phyloP scores from a whole-genome alignment of 1,140 invertebrate species.

The Pseudomyrmex flavicornis region DNA sequence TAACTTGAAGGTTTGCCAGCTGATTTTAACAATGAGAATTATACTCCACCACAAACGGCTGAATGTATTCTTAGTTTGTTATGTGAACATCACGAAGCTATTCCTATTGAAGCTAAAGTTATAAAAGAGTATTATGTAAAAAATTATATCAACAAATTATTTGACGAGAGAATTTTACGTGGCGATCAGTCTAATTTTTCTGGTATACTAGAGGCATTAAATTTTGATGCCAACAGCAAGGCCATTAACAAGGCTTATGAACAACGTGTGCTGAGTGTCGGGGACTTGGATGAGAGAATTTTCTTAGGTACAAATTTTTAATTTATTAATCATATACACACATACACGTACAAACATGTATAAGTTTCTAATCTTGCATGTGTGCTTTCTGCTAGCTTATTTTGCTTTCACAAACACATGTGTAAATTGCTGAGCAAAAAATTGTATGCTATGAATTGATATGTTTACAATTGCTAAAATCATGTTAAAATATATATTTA shows the following conservation, averaged over 20 bases:
- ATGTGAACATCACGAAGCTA: constrained; percentile 92
- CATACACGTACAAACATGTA: constrained; percentile 9
- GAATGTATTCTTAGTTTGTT: constrained; percentile 94
- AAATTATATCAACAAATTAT: constrained; percentile 91
- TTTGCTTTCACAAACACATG: constrained; percentile 34
- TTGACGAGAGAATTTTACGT: constrained; percentile 90
- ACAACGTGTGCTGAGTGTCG: constrained; percentile 94
- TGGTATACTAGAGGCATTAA: constrained; percentile 89
- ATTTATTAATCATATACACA: neutral
- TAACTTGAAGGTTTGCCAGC: constrained; percentile 81
- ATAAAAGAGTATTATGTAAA: constrained; percentile 96
- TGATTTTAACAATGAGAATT: constrained; percentile 85
- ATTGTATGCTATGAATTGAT: constrained; percentile 11
- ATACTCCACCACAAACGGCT: constrained; percentile 87
- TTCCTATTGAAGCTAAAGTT: constrained; percentile 93
- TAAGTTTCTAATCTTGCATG: constrained; percentile 45
- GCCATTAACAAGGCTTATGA: constrained; percentile 95
- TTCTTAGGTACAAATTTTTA: constrained; percentile 89
- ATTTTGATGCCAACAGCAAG: constrained; percentile 93
- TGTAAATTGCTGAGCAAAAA: neutral
- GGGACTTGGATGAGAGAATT: constrained; percentile 98
- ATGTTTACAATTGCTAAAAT: neutral
- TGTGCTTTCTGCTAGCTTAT: constrained; percentile 39
- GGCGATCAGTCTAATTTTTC: constrained; percentile 88
- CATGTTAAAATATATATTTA: neutral